These are phyloP conservation scores for Chelmon rostratus DNA, from an alignment of 2,797 vertebrate species.

Conservation along the genomic window DNA sequence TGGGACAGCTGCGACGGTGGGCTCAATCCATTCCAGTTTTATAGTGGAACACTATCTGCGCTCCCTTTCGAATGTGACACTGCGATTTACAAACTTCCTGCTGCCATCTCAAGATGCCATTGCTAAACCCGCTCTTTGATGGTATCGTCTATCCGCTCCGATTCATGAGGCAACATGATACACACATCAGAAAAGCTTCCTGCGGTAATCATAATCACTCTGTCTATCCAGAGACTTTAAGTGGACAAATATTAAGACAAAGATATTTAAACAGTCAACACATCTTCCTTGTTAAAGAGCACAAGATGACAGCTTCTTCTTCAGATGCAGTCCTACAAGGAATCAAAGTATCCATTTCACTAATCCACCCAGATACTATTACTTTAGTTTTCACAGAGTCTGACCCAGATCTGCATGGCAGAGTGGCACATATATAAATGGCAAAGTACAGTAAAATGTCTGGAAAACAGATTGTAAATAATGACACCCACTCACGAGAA, in stretches of 20 bases:
- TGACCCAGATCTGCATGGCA: conserved; percentile 41
- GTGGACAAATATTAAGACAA: conserved; percentile 69
- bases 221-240: conserved; percentile 64
- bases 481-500: conserved; percentile 57
- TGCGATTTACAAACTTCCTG: conserved; percentile 82
- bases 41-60: conserved; percentile 82
- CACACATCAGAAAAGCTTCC: conserved; percentile 67
- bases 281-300: conserved; percentile 75
- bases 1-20: conserved; percentile 79
- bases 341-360: conserved; percentile 66
- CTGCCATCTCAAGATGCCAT: conserved; percentile 79
- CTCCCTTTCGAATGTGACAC: conserved; percentile 71
- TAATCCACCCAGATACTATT: conserved; percentile 72
- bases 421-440: conserved; percentile 55
- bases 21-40: conserved; percentile 80
- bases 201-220: conserved; percentile 62
- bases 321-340: conserved; percentile 44
- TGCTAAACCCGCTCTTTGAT: conserved; percentile 77
- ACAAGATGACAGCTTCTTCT: conserved; percentile 63
- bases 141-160: conserved; percentile 74
- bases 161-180: conserved; percentile 81
- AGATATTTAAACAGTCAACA: conserved; percentile 76
- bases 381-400: conserved; percentile 58
- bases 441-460: conserved; percentile 74
- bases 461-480: conserved; percentile 73